phyloP scores from a whole-genome alignment of 2,888 invertebrate species.

The Syrista parreyssii region DNA sequence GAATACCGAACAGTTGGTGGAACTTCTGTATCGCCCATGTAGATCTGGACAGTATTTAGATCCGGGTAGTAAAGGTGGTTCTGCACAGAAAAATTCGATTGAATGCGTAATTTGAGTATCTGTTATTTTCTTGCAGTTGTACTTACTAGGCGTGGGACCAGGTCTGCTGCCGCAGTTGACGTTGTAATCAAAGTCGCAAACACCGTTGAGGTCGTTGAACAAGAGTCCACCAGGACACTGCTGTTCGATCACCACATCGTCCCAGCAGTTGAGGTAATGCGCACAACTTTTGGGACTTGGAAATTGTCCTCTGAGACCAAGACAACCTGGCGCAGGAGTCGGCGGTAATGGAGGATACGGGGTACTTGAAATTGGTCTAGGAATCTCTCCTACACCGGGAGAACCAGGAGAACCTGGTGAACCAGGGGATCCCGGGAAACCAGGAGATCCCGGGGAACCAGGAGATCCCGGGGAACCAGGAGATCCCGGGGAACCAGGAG shows the following conservation, averaged over 20 bases:
- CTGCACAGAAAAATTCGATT: conserved; percentile 33
- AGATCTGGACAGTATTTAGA: conserved; percentile 68
- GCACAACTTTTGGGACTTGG: conserved; percentile 72
- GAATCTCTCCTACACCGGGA: conserved; percentile 16
- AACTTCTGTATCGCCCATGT: conserved; percentile 73
- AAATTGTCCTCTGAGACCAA: conserved; percentile 71
- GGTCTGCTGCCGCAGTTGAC: conserved; percentile 73
- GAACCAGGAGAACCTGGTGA: background rate
- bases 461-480: conserved; percentile 1
- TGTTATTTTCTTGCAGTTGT: background rate
- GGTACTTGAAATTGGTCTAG: conserved; percentile 12
- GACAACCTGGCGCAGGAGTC: conserved; percentile 43
- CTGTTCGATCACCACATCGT: conserved; percentile 75
- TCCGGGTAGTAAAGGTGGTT: conserved; percentile 52
- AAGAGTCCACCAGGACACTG: conserved; percentile 73
- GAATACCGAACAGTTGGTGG: conserved; percentile 74
- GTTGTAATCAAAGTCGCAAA: conserved; percentile 75
- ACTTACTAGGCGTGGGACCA: conserved; percentile 58
- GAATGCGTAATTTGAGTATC: too few relatives aligned
- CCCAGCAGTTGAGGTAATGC: conserved; percentile 79
- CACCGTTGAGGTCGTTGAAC: conserved; percentile 71
- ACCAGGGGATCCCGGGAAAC: conserved; percentile 3
- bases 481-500: background rate
- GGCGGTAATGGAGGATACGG: conserved; percentile 4
- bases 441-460: conserved; percentile 6